Conservation (phyloP, 2,113 vertebrate genomes). For the Sorex fumeus region DNA sequence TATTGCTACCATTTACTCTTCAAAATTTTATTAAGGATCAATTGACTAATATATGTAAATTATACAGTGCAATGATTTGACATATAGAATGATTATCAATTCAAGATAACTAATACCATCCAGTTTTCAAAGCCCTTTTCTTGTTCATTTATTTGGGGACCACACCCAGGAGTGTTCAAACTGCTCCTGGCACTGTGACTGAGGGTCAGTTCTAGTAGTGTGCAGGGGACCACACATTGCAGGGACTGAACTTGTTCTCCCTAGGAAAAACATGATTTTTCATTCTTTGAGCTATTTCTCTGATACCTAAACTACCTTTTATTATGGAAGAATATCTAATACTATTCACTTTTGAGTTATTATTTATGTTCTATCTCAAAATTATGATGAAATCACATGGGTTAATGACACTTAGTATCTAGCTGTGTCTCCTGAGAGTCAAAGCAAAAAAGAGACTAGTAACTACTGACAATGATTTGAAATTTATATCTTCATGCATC, state of each 20-base stretch:
- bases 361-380: slow-evolving; percentile 45
- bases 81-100: slow-evolving; percentile 16
- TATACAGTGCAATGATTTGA: background rate
- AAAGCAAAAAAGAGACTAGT: slow-evolving; percentile 6
- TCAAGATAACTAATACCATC: slow-evolving; percentile 1
- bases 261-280: too few species aligned
- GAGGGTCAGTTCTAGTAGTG: too few species aligned
- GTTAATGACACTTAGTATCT: slow-evolving; percentile 54
- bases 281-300: too few species aligned
- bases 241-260: too few species aligned
- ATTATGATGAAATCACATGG: background rate
- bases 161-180: too few species aligned
- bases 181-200: too few species aligned
- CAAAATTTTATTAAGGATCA: slow-evolving; percentile 29
- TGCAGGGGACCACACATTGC: background rate
- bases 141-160: too few species aligned
- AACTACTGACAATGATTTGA: slow-evolving; percentile 45
- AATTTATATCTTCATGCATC: background rate
- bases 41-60: slow-evolving; percentile 15
- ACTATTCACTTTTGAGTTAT: slow-evolving; percentile 44
- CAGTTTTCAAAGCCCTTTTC: background rate
- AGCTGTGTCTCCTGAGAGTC: background rate
- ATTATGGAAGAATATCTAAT: background rate
- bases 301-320: too few species aligned
- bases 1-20: background rate